Evolutionary conservation across 2,113 vertebrate species (phyloP).

Genomic region (Nansenia antarctica): DNA sequence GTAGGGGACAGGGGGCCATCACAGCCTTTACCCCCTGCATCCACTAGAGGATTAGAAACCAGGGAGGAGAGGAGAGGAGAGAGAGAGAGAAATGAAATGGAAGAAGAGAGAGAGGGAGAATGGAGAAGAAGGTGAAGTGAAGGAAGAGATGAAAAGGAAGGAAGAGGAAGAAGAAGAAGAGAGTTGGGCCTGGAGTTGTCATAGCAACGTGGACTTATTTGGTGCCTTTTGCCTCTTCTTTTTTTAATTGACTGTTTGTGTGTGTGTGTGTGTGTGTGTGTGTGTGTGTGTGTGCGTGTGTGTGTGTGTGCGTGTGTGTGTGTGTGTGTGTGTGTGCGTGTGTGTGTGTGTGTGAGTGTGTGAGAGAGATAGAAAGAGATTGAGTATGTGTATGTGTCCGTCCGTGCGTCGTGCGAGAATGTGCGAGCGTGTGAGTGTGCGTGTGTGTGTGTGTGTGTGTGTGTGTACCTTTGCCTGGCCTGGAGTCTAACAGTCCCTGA

Average conservation of each 20-base stretch:
- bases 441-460: background rate
- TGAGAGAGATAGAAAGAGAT: background rate
- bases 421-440: background rate
- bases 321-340: background rate
- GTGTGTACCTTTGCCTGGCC: conserved; percentile 3
- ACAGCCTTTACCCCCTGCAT: background rate
- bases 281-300: conserved; percentile 2
- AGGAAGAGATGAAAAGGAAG: background rate
- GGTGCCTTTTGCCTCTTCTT: conserved; percentile 46
- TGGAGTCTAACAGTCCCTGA: too few relatives aligned
- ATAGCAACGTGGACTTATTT: conserved; percentile 52
- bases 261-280: background rate
- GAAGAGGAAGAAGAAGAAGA: background rate
- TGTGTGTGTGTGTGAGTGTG: conserved; percentile 10
- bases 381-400: background rate
- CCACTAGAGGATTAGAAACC: too few relatives aligned
- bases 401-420: background rate
- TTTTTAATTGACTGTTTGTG: conserved; percentile 30
- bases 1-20: too few relatives aligned
- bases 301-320: background rate
- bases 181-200: conserved; percentile 37
- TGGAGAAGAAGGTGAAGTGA: conserved; percentile 1
- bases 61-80: background rate
- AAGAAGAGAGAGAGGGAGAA: conserved; percentile 35
- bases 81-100: background rate